Evolutionary conservation across 2,113 vertebrate genomes (phyloP).

Genomic region (Macquaria australasica): DNA sequence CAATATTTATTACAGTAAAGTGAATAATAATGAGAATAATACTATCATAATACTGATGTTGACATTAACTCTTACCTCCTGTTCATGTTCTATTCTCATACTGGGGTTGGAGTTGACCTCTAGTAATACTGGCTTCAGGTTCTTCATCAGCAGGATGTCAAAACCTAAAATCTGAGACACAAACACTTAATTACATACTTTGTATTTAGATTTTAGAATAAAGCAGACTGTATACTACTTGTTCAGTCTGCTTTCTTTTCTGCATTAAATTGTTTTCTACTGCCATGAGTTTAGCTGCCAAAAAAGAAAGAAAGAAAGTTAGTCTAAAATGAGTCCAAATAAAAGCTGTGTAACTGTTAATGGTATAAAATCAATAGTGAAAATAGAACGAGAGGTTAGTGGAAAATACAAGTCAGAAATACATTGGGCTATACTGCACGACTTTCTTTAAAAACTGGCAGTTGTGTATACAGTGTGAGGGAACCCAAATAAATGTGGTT

Average conservation of each 20-base stretch:
- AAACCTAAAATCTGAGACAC: constrained; percentile 95
- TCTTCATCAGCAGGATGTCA: constrained; percentile 97
- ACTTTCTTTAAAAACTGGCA: not conserved
- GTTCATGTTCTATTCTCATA: constrained; percentile 97
- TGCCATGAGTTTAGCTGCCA: too few species aligned
- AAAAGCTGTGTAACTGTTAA: not conserved
- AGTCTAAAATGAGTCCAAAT: too few species aligned
- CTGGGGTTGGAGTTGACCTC: constrained; percentile 99
- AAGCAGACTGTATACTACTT: too few species aligned
- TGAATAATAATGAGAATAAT: not conserved
- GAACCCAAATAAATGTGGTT: not conserved
- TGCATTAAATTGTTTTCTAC: not conserved
- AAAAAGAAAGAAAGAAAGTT: too few species aligned
- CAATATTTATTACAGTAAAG: not conserved
- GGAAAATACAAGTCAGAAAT: not conserved
- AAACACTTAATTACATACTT: constrained; percentile 10
- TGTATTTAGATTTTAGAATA: too few species aligned
- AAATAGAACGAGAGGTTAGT: not conserved
- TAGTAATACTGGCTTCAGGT: constrained; percentile 94
- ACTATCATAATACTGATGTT: too few species aligned
- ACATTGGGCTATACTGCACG: not conserved
- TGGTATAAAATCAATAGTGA: not conserved
- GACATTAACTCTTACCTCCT: constrained; percentile 87
- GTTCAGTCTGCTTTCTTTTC: not conserved
- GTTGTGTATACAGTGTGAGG: not conserved